These are phyloP conservation scores for Syrista parreyssii DNA, from an alignment of 2,888 invertebrate species.

Conservation along the genomic window DNA sequence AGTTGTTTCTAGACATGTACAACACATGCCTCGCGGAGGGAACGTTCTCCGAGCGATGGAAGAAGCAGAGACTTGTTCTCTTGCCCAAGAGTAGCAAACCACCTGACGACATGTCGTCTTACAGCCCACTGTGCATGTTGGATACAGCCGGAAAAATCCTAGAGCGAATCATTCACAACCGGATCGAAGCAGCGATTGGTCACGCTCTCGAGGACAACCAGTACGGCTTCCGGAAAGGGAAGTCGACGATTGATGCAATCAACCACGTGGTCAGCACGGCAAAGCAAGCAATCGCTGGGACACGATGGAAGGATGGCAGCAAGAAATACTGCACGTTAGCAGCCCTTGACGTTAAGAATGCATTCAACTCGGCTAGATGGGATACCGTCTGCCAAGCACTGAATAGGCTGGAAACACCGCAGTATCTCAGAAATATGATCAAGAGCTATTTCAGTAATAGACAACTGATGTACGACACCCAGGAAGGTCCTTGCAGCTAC, in stretches of 20 bases:
- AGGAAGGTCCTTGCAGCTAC: slow-evolving; percentile 15
- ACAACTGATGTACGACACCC: slow-evolving; percentile 25
- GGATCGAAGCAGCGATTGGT: neutral
- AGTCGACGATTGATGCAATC: neutral
- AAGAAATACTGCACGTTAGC: slow-evolving; percentile 24
- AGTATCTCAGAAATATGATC: slow-evolving; percentile 29
- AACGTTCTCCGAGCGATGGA: slow-evolving; percentile 29
- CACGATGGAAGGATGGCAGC: slow-evolving; percentile 9
- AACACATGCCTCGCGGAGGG: slow-evolving; percentile 23
- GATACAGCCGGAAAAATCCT: slow-evolving; percentile 2
- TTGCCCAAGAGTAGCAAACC: neutral
- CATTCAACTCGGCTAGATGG: slow-evolving; percentile 40
- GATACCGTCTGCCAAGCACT: slow-evolving; percentile 23
- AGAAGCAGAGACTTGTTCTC: slow-evolving; percentile 7
- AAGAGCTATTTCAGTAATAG: slow-evolving; percentile 31
- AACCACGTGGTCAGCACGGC: slow-evolving; percentile 19
- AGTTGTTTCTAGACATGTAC: slow-evolving; percentile 28
- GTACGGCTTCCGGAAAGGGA: neutral
- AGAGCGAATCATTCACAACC: neutral
- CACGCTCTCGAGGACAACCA: neutral
- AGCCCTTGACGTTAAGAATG: no score
- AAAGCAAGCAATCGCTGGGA: slow-evolving; percentile 16
- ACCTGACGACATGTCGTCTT: neutral
- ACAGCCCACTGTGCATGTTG: slow-evolving; percentile 21
- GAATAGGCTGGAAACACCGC: slow-evolving; percentile 17